Conservation (phyloP, 2,888 invertebrate genomes). For the Brenthis daphne region DNA sequence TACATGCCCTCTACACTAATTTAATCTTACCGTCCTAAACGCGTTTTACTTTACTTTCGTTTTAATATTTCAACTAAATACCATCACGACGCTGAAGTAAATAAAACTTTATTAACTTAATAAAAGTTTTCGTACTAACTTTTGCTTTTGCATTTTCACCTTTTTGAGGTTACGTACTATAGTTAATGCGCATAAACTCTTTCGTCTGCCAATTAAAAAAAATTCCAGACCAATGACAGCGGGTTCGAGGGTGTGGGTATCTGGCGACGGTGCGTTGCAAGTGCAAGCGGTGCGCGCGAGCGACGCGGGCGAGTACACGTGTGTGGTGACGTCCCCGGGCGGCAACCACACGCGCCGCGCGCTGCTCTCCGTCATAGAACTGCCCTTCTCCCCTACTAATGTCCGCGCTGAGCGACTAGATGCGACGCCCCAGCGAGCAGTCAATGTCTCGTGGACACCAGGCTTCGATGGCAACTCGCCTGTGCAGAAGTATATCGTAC, state of each 20-base stretch:
- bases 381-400: slow-evolving; percentile 96
- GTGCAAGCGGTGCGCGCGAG: slow-evolving; percentile 94
- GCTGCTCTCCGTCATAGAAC: slow-evolving; percentile 91
- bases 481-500: slow-evolving; percentile 94
- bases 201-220: not conserved
- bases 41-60: too few species aligned
- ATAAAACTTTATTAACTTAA: too few species aligned
- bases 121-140: too few species aligned
- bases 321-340: slow-evolving; percentile 93
- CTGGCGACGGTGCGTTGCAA: slow-evolving; percentile 91
- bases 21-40: too few species aligned
- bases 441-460: slow-evolving; percentile 96
- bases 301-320: slow-evolving; percentile 97
- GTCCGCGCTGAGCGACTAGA: slow-evolving; percentile 88
- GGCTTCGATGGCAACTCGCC: slow-evolving; percentile 99
- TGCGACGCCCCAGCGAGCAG: slow-evolving; percentile 86
- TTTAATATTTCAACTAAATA: too few species aligned
- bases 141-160: too few species aligned
- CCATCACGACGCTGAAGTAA: too few species aligned
- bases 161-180: too few species aligned
- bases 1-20: too few species aligned
- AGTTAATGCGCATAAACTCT: too few species aligned
- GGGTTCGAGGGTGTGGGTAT: slow-evolving; percentile 88
- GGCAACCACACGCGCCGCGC: slow-evolving; percentile 96
- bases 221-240: slow-evolving; percentile 71